phyloP scores from a whole-genome alignment of 2,113 vertebrate genomes.

The Eubucco bourcierii region DNA sequence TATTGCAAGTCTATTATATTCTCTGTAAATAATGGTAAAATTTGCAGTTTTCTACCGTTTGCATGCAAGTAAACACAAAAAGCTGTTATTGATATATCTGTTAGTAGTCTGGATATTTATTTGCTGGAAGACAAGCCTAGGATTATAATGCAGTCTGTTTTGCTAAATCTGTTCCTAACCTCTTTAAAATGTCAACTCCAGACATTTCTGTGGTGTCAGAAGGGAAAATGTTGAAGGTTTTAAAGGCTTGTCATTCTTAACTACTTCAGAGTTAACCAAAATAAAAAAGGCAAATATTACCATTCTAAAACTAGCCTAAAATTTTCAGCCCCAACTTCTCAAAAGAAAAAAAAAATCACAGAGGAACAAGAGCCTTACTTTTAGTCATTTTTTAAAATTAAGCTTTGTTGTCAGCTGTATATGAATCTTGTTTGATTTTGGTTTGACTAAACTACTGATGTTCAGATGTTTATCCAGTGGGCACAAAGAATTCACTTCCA shows the following conservation, averaged over 20 bases:
- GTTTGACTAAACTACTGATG: not conserved
- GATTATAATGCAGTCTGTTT: conserved; percentile 4
- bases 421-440: not conserved
- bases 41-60: not conserved
- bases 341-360: not conserved
- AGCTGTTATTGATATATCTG: not conserved
- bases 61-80: not conserved
- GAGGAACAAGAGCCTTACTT: not conserved
- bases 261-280: not conserved
- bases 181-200: conserved; percentile 50
- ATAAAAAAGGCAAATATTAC: not conserved
- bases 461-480: not conserved
- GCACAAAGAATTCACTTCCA: not conserved
- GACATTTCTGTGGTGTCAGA: conserved; percentile 26
- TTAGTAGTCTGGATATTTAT: conserved; percentile 2
- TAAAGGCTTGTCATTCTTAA: conserved; percentile 17
- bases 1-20: not conserved
- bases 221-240: conserved; percentile 36
- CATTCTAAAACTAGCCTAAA: not conserved
- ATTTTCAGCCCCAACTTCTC: not conserved
- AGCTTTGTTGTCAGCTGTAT: not conserved
- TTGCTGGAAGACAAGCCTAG: conserved; percentile 29
- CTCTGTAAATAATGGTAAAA: not conserved
- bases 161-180: conserved; percentile 5
- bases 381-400: not conserved